Evolutionary conservation across 2,888 invertebrate genomes (phyloP), one percentile per base, ranked within the genome.

Genomic region (Arrhopalites spinosus): DNA sequence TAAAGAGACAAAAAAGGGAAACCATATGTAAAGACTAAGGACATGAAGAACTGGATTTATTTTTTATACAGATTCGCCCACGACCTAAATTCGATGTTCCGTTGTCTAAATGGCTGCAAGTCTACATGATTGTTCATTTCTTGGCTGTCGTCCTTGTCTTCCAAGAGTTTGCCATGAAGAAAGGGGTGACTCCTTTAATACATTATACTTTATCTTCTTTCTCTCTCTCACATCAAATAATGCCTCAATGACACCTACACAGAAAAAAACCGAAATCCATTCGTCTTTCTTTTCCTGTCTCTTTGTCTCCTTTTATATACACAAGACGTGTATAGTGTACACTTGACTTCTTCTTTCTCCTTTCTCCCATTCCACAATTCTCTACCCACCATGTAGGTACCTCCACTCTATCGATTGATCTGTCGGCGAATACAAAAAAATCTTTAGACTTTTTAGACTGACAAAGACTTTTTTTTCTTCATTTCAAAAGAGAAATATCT

Each of bases 91-190:
- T 90, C 84, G 89, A 92, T 84, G 90, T 91, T 0, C 85, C 87
- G 23, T 85, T 92, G 2, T 90, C 92, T 0, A 82, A 86, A 0
- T 92, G 91, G 91, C 90, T 90, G 83, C 91, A 90, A 83, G 78
- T 88, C 0, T 93, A 93, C 83, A 86, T 92, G 2, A 85, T 90
- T 0, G 81, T 90, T 0, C 92, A 93, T 84, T 92, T 93, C 84
- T 85, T 88, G 47, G 86, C 91, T 1, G 89, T 91, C 0, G 85
- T 91, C 53, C 89, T 90, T 76, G 89, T 89, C 7, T 92, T 91
- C 87, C 89, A 91, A 75, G 90, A 90, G 83, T 85, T 92, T 13
- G 89, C 90, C 67, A 86, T 89, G 0, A 87, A 88, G 81, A 87
- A 90, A 83, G 87, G 90, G 88, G 92, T 92, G 84, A 87, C 87